Evolutionary conservation across 2,113 vertebrate genomes (phyloP).

Genomic region (Thomomys bottae): DNA sequence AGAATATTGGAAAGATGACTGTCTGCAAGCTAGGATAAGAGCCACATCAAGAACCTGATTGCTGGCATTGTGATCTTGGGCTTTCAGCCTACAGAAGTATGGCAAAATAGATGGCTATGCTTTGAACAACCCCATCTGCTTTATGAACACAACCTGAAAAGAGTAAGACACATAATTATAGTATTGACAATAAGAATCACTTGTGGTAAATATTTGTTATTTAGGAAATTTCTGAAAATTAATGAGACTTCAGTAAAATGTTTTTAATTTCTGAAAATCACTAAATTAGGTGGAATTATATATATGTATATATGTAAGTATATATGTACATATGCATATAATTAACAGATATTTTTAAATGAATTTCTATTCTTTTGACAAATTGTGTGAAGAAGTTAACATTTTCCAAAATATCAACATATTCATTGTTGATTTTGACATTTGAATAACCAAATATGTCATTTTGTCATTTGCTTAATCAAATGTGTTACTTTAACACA

Average conservation of each 20-base stretch:
- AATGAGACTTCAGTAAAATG: neutral
- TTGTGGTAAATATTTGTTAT: neutral
- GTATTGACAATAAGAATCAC: neutral
- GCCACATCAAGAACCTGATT: no score
- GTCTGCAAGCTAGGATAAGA: neutral
- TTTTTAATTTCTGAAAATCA: neutral
- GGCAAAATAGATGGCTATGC: neutral
- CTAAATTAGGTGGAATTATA: neutral
- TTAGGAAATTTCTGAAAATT: neutral
- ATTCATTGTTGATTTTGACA: neutral
- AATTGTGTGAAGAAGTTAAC: neutral
- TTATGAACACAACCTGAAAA: neutral
- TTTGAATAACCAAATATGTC: no score
- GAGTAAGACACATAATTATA: neutral
- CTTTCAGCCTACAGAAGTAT: neutral
- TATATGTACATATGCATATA: no score
- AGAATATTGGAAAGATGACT: neutral
- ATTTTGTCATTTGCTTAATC: no score
- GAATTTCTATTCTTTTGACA: neutral
- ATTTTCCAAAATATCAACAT: neutral
- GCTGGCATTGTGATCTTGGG: neutral
- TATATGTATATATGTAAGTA: no score
- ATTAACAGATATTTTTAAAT: neutral
- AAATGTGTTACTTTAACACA: no score
- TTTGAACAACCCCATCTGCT: neutral